Evolutionary conservation across 2,888 invertebrate species (phyloP).

Genomic region (Brachyptera risi): DNA sequence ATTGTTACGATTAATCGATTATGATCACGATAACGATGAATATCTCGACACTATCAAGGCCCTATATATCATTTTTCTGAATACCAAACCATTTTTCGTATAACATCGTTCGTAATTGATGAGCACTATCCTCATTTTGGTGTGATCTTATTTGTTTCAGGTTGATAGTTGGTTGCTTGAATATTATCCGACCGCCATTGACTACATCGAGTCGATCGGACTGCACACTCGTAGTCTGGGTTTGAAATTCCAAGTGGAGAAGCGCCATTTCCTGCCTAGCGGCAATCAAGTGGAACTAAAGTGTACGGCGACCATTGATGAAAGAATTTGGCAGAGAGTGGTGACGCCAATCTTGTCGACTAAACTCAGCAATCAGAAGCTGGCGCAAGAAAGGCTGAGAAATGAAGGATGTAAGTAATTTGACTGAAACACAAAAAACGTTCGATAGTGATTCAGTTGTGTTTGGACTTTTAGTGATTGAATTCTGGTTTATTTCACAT

Average conservation of each 20-base stretch:
- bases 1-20: too few relatives aligned
- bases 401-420: neutral
- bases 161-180: constrained; percentile 9
- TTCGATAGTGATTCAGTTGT: too few relatives aligned
- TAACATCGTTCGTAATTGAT: neutral
- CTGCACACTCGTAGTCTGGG: constrained; percentile 37
- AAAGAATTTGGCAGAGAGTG: neutral
- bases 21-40: too few relatives aligned
- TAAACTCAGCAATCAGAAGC: constrained; percentile 25
- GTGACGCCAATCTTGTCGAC: constrained; percentile 24
- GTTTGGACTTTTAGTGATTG: too few relatives aligned
- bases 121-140: too few relatives aligned
- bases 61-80: too few relatives aligned
- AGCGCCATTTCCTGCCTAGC: constrained; percentile 36
- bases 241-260: constrained; percentile 39
- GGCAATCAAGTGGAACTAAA: constrained; percentile 36
- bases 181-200: constrained; percentile 10
- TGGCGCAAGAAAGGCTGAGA: constrained; percentile 22
- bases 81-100: too few relatives aligned
- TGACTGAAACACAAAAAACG: too few relatives aligned
- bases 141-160: neutral
- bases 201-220: constrained; percentile 23
- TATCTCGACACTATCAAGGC: too few relatives aligned
- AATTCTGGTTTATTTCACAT: too few relatives aligned
- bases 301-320: constrained; percentile 39